Base-by-base conservation (phyloP, 1,140 invertebrate species). In the Heterodera carotae region DNA sequence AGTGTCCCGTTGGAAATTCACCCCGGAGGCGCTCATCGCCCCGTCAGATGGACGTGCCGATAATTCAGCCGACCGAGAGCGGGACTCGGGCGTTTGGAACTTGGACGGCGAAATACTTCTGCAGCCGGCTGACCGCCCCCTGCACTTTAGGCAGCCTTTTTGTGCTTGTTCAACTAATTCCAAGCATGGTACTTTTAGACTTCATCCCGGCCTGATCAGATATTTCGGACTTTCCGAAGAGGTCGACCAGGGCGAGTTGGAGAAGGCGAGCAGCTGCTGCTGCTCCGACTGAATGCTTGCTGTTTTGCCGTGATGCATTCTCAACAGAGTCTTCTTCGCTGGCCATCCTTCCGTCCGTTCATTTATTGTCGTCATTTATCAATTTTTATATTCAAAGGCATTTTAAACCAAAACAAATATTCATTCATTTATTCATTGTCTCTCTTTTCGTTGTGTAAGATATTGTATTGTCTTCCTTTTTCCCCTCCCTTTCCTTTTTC, bases 41-140 rank as follows among this genome's bases (percentile, higher is more conserved):
- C 39, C 53, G 22, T 10, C 60, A 29, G 25, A 2, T n/a, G 79
- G 77, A 25, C 70, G 69, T 8, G 25, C 27, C 27, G 60, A 29
- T 18, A 43, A 72, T 33, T 25, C 73, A 0, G 29, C 73, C 25
- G 75, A 81, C 3, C 71, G 78, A 43, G 80, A 74, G 15, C 69
- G 83, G 15, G 71, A 85, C 34, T 83, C 80, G 69, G 86, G 86
- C n/a, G 82, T 82, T 2, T 87, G 85, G 85, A 87, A 87, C 77
- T 69, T 87, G 15, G 80, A 82, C 53, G 82, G 83, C 10, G 84
- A 85, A 81, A 83, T 87, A 22, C 56, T 87, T 2, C 80, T 76
- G n/a, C 85, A 85, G 69, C 81, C 81, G 39, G 67, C 77, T n/a
- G 80, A 84, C 31, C 83, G 78, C 66, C 31, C 81, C 1, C 67